Percentiles rank a stretch among this genome's conserved stretches.
phyloP scores from a whole-genome alignment of 2,888 invertebrate genomes.

The Apeira syringaria region DNA sequence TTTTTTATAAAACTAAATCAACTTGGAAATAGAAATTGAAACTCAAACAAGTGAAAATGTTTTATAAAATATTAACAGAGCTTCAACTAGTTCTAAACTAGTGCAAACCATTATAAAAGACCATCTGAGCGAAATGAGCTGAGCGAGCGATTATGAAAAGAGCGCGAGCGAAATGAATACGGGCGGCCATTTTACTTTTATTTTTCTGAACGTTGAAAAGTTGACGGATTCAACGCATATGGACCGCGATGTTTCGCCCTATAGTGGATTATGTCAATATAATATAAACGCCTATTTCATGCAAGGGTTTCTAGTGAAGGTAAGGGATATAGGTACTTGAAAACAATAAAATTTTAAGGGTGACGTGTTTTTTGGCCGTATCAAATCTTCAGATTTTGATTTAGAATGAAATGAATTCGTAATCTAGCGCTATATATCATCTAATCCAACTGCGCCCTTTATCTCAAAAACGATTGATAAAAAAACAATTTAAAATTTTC shows the following conservation, averaged over 20 bases:
- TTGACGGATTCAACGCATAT: slow-evolving; percentile 24
- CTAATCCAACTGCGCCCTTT: too few species aligned
- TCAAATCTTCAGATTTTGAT: too few species aligned
- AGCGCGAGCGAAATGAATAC: slow-evolving; percentile 38
- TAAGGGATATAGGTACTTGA: too few species aligned
- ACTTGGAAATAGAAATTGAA: slow-evolving; percentile 1
- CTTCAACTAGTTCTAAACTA: slow-evolving; percentile 21
- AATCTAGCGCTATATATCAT: too few species aligned
- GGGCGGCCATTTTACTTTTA: slow-evolving; percentile 27
- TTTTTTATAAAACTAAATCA: not conserved
- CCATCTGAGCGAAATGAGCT: slow-evolving; percentile 37
- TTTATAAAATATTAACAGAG: slow-evolving; percentile 15
- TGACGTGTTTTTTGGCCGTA: too few species aligned
- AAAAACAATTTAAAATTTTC: too few species aligned
- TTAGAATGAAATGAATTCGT: too few species aligned
- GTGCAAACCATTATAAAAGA: slow-evolving; percentile 25
- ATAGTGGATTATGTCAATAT: not conserved
- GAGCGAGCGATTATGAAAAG: slow-evolving; percentile 47
- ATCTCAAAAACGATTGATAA: too few species aligned
- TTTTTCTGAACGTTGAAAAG: slow-evolving; percentile 28
- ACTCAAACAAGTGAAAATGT: slow-evolving; percentile 7
- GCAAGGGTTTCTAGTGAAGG: too few species aligned
- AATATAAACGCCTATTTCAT: too few species aligned
- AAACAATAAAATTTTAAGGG: too few species aligned
- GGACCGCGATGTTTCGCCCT: not conserved